Percentiles rank a stretch among this genome's conserved stretches.
Evolutionary conservation across 2,797 vertebrate species (phyloP).

Genomic region (Rhynchotus rufescens): DNA sequence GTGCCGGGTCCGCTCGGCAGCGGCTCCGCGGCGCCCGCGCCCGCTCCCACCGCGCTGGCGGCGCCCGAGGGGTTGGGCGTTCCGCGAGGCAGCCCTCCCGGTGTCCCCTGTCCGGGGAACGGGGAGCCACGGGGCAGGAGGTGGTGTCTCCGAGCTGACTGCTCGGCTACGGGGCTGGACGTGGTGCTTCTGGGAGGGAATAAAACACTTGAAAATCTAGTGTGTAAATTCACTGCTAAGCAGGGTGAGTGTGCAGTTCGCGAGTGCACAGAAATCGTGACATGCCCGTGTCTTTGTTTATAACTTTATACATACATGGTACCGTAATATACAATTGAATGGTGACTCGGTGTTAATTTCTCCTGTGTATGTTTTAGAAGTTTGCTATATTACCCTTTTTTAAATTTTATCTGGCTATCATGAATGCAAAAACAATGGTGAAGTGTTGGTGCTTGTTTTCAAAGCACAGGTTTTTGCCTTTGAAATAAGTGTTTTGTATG

Average conservation of each 20-base stretch:
- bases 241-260: neutral
- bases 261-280: neutral
- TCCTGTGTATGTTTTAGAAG: neutral
- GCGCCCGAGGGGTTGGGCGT: accelerated
- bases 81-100: neutral
- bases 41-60: no score
- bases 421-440: neutral
- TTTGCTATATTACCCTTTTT: neutral
- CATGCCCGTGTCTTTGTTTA: neutral
- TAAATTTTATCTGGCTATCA: neutral
- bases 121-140: accelerated
- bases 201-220: neutral
- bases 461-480: neutral
- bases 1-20: neutral
- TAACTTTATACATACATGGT: neutral
- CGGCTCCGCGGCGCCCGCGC: no score
- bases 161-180: neutral
- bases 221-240: neutral
- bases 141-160: accelerated
- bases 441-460: neutral
- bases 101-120: no score
- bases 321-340: neutral
- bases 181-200: neutral
- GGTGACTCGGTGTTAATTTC: neutral
- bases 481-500: neutral